Evolutionary conservation across 2,113 vertebrate species (phyloP).

Genomic region (Alosa alosa): DNA sequence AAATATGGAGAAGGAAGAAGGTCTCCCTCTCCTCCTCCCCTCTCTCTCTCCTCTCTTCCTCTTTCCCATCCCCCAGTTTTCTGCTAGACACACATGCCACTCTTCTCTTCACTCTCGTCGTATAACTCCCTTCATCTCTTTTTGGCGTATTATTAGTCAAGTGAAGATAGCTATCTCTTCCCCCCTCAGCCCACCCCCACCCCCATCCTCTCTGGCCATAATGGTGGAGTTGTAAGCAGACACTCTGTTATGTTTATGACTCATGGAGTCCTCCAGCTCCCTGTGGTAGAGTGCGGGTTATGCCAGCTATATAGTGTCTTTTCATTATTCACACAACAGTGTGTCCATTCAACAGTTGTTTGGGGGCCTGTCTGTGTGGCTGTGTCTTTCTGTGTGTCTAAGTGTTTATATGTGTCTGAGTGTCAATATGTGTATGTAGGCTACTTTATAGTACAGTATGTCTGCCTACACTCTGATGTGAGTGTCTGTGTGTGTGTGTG

Average conservation of each 20-base stretch:
- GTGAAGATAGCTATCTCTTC: background rate
- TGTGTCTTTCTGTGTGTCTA: background rate
- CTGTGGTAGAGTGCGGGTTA: background rate
- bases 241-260: background rate
- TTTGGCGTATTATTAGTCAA: background rate
- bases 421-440: background rate
- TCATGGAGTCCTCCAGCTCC: background rate
- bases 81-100: background rate
- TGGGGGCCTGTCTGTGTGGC: background rate
- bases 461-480: no score
- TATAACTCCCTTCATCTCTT: background rate
- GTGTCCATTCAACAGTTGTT: background rate
- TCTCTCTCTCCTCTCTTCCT: background rate
- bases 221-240: slow-evolving; percentile 7
- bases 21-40: background rate
- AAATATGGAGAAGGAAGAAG: background rate
- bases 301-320: background rate
- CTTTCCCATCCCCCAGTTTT: background rate
- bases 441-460: no score
- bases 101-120: background rate
- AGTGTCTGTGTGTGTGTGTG: background rate
- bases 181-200: background rate
- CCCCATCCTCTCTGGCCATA: background rate
- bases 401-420: background rate
- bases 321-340: background rate